These are phyloP conservation scores for Ardeotis arabs DNA, from an alignment of 2,113 vertebrate genomes.

Conservation along the genomic window DNA sequence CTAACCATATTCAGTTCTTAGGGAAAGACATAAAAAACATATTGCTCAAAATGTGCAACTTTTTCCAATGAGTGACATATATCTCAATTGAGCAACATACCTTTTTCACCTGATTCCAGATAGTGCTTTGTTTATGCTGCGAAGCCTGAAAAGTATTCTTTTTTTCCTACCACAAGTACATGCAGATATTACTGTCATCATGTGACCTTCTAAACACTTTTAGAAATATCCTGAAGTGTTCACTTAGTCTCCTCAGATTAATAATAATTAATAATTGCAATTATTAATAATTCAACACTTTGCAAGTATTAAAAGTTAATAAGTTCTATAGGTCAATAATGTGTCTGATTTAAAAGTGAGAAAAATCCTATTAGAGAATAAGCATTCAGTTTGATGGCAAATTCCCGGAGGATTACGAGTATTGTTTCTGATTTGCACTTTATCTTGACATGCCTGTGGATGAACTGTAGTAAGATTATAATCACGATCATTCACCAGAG, in stretches of 20 bases:
- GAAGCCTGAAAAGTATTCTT: neutral
- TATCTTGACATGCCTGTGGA: constrained; percentile 11
- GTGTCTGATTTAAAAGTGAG: neutral
- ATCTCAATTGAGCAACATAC: neutral
- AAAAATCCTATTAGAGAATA: constrained; percentile 5
- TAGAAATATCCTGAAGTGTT: neutral
- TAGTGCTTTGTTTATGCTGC: neutral
- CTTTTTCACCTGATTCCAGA: neutral
- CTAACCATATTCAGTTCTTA: neutral
- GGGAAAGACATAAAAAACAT: neutral
- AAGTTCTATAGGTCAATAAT: neutral
- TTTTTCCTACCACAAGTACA: neutral
- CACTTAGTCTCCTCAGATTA: neutral
- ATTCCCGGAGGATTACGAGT: neutral
- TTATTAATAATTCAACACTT: neutral
- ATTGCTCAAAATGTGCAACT: neutral
- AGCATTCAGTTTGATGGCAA: neutral
- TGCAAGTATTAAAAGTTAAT: neutral
- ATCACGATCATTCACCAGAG: neutral
- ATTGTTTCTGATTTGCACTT: constrained; percentile 46
- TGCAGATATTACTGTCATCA: neutral
- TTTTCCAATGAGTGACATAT: neutral
- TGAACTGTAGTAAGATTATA: constrained; percentile 35
- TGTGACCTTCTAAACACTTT: neutral
- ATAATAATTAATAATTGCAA: neutral